Evolutionary conservation across 2,888 invertebrate genomes (phyloP), one percentile per base, ranked within the genome.

Genomic region (Didymodactylos carnosus): DNA sequence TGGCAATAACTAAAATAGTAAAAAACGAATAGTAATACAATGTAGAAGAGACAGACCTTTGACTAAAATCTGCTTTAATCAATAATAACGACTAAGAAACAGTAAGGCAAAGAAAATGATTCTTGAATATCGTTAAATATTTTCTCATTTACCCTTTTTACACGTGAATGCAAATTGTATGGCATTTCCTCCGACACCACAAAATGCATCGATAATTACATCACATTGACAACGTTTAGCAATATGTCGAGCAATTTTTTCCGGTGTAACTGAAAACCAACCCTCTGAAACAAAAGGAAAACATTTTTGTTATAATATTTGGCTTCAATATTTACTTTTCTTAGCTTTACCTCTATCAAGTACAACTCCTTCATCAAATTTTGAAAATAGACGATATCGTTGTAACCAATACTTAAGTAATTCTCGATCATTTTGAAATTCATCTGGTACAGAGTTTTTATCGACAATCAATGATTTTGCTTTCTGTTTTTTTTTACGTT

Each of bases 221-320:
- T 81, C 82, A 41, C 78, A 78, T 19, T 62, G 70, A 76, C 91
- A 90, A 73, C 94, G 88, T 78, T 88, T 86, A 0, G 98, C 97
- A 77, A 93, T 89, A 82, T 95, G 91, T 71, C 87, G 86, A 13
- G 95, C 97, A 35, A 98, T 89, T 80, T 88, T 88, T 85, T 99
- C 97, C 0, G 97, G 98, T 0, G 98, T 98, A 13, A 97, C 97
- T 1, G 95, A 97, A 86, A 92, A 98, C 97, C 97, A 98, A 78
- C 94, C 92, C 85, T 98, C 97, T 89, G 81, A n/a, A n/a, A n/a
- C n/a, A n/a, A n/a, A n/a, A n/a, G n/a, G n/a, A n/a, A 51, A 69
- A 41, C 5, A 70, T 70, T 8, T n/a, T n/a, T n/a, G n/a, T n/a
- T n/a, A n/a, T n/a, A n/a, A n/a, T n/a, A n/a, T n/a, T n/a, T n/a